Base-by-base conservation (phyloP, 2,113 vertebrate genomes). In the Cyphomyrus plagiostoma region DNA sequence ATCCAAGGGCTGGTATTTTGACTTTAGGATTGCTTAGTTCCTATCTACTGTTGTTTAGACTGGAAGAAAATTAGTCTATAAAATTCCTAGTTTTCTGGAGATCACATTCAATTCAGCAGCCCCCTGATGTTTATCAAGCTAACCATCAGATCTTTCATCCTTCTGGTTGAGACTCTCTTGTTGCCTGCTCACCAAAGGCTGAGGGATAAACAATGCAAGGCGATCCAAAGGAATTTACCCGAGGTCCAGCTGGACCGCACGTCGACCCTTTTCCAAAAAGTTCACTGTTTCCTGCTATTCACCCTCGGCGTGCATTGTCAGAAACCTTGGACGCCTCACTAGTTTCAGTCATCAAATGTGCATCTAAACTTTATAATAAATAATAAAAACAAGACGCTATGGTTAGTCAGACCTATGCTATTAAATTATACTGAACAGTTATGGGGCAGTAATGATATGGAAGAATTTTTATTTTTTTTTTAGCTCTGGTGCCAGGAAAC, bases 401-500 rank as follows among this genome's bases (percentile, higher is more conserved):
- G n/a, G 30, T 35, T n/a, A 35, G 30, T 74, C 9, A 26, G n/a
- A 74, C 66, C 15, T 19, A 19, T 42, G 11, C 13, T 35, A 35
- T 35, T 1, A 19, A 17, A 80, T 80, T 42, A 80, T 6, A 39
- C 74, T 80, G 17, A 35, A 42, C 35, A 19, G 70, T 17, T 17
- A 77, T 39, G 30, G 70, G 70, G 70, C 13, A 77, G 74, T 80
- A 80, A 80, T 80, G 35, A 80, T 82, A 88, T 91, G 92, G 90
- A 90, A 91, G 90, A 89, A 66, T 90, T 91, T 66, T 50, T 48
- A 9, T 11, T 26, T 62, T 66, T 62, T 62, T 87, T 56, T 19
- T 9, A 53, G 26, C 26, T 21, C 45, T 23, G 50, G 17, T 56
- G 87, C 88, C 92, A 93, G 88, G 82, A 93, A 56, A 89, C 92